Conservation (phyloP, 2,113 vertebrate species). For the Lonchura striata region DNA sequence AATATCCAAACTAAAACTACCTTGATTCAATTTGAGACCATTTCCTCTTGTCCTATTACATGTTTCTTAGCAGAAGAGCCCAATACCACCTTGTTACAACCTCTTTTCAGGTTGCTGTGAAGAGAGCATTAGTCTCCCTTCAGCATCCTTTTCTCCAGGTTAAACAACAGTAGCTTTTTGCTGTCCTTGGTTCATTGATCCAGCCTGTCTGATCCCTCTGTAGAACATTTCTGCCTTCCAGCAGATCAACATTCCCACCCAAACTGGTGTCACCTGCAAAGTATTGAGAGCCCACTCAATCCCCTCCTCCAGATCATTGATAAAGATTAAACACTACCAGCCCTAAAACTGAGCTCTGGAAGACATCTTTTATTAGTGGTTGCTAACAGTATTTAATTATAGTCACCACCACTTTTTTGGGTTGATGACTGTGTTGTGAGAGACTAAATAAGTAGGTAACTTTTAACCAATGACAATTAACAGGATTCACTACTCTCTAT, state of each 20-base stretch:
- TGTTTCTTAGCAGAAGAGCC: background rate
- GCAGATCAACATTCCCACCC: background rate
- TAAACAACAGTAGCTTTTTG: background rate
- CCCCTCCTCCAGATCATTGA: background rate
- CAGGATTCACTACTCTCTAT: background rate
- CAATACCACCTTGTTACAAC: background rate
- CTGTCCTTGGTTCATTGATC: background rate
- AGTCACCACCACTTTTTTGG: background rate
- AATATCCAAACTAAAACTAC: background rate
- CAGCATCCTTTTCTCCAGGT: background rate
- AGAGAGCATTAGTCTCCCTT: background rate
- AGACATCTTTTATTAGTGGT: background rate
- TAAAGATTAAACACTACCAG: background rate
- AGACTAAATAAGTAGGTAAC: background rate
- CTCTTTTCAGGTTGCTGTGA: background rate
- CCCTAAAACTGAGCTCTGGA: background rate
- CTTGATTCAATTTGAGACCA: background rate
- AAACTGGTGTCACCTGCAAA: background rate
- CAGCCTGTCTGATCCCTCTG: background rate
- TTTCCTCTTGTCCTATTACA: background rate
- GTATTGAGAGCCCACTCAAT: background rate
- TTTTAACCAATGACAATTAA: background rate
- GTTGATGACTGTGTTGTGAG: background rate
- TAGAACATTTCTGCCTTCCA: background rate
- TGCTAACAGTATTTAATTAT: background rate